Evolutionary conservation across 1,140 invertebrate species (phyloP), one percentile per base, ranked within the genome.

Genomic region (Eriosoma lanigerum): DNA sequence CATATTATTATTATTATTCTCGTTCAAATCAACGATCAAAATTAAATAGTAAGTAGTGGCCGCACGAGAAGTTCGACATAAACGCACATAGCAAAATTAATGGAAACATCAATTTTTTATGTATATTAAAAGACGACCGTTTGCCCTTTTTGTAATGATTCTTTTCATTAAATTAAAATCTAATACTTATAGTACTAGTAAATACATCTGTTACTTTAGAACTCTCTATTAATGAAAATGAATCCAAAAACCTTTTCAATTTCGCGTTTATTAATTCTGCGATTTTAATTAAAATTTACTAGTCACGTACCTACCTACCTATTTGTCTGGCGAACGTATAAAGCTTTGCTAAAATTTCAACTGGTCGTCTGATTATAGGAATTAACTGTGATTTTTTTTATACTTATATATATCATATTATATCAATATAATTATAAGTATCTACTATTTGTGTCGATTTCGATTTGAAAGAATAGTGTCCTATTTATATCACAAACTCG

Each of bases 261-360:
- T 66, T 44, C 38, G 44, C 62, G 64, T 26, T 26, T 17, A 29
- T 50, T 50, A 70, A 26, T 50, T 70, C 21, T 12, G 46, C 15
- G 66, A 70, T 70, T 70, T n/a, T 70, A 70, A 70, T 70, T 48
- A 70, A 70, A 48, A 50, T 70, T 70, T 50, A 26, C 66, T 50
- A 26, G 21, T 70, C 44, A n/a, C 44, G 24, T 21, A 6, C 21
- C 44, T 70, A 70, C 9, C n/a, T n/a, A n/a, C n/a, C n/a, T n/a
- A n/a, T 70, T 70, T 1, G 44, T 70, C 44, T 19, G 44, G 44
- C 17, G 66, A 48, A 13, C 8, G 44, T 48, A 50, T 44, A 70
- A 48, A 70, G 46, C 21, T 48, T 19, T 26, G 44, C 15, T 50
- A 70, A 48, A 26, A 26, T 50, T 50, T 50, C 15, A 26, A 15